phyloP scores from a whole-genome alignment of 2,888 invertebrate species.

The Selenia dentaria region DNA sequence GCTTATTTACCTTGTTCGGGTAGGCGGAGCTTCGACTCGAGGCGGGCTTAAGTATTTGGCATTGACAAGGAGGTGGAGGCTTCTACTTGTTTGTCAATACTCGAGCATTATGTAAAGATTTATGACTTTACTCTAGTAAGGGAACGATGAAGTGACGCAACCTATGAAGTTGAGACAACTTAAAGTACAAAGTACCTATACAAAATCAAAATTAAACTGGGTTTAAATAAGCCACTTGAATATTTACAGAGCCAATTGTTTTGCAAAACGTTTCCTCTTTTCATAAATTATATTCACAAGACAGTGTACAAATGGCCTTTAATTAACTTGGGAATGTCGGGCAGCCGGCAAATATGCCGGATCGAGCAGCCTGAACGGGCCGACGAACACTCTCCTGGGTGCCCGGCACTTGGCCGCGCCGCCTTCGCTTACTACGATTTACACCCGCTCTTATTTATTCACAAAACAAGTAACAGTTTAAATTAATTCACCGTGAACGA shows the following conservation, averaged over 20 bases:
- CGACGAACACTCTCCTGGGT: slow-evolving; percentile 20
- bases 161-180: background rate
- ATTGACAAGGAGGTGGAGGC: slow-evolving; percentile 79
- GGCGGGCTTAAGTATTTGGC: slow-evolving; percentile 82
- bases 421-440: slow-evolving; percentile 67
- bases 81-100: slow-evolving; percentile 69
- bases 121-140: slow-evolving; percentile 9
- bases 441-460: slow-evolving; percentile 69
- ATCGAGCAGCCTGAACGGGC: slow-evolving; percentile 48
- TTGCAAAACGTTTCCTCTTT: slow-evolving; percentile 62
- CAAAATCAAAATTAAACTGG: slow-evolving; percentile 6
- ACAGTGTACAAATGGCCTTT: slow-evolving; percentile 80
- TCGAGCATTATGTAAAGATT: slow-evolving; percentile 33
- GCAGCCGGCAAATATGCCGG: slow-evolving; percentile 74
- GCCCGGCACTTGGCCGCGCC: slow-evolving; percentile 41
- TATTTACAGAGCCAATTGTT: slow-evolving; percentile 56
- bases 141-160: background rate
- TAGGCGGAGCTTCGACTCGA: slow-evolving; percentile 78
- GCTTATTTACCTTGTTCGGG: slow-evolving; percentile 73
- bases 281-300: slow-evolving; percentile 76
- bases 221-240: slow-evolving; percentile 25
- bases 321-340: slow-evolving; percentile 80
- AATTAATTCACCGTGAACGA: slow-evolving; percentile 46
- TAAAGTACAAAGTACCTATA: background rate
- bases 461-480: slow-evolving; percentile 40